Base-by-base conservation (phyloP, 2,113 vertebrate genomes). In the Notechis scutatus region DNA sequence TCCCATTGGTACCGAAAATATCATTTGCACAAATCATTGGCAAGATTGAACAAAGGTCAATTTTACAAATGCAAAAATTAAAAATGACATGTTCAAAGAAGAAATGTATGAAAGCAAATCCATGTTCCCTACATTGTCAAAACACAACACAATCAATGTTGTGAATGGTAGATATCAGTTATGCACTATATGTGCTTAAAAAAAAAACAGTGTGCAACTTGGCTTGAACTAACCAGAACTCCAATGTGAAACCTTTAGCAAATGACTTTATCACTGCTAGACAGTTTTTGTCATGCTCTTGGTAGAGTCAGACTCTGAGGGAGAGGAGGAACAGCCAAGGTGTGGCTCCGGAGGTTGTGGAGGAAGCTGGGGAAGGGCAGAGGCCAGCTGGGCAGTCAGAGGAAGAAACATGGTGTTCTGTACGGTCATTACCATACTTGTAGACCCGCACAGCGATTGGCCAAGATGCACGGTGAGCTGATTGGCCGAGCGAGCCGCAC, bases 191-290 rank as follows among this genome's bases (percentile, higher is more conserved):
- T 50, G 94, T 34, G 39, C 39, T 8, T 1, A 10, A 69, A 15
- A 34, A 39, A 14, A 14, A 4, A 87, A 88, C 8, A 15, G 18
- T 91, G 39, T 50, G 56, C 57, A n/a, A 15, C 39, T 50, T n/a
- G 64, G 59, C 6, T 50, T 23, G 55, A 93, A 50, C 69, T 59
- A 91, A 15, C 61, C 47, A 34, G 61, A 24, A 10, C 47, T 69
- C n/a, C 10, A 29, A 7, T 87, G 3, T 24, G 24, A 74, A 34
- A 0, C 2, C 4, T 61, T 12, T 0, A 0, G 1, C 11, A 42
- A 74, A 89, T 90, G 0, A 23, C n/a, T 5, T 47, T 91, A 85
- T 92, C 0, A 1, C 86, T 94, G 91, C 42, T 93, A 20, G 61
- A 7, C 5, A 81, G 52, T 50, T 50, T 1, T 50, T 50, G 47